A percentile compares a stretch with the other conserved stretches of the same genome.
phyloP scores from a whole-genome alignment of 1,140 invertebrate genomes.

The Chrysoperla carnea region DNA sequence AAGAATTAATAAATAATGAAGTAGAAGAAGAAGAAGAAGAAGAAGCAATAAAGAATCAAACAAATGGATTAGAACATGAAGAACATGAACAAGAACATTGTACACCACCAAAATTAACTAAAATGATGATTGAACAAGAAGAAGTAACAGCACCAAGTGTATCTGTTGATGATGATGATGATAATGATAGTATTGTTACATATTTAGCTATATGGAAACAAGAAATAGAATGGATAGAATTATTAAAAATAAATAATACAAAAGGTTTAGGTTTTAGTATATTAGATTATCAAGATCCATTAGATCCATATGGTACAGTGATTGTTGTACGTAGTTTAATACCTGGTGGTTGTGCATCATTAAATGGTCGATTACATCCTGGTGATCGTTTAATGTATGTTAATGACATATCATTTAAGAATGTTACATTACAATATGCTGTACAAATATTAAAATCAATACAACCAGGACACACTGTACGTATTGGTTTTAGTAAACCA shows the following conservation, averaged over 20 bases:
- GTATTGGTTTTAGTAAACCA: slow-evolving; percentile 72
- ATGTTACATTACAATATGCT: slow-evolving; percentile 76
- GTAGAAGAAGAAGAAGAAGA: too few species aligned
- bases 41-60: too few species aligned
- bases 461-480: slow-evolving; percentile 57
- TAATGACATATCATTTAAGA: slow-evolving; percentile 70
- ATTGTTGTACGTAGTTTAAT: slow-evolving; percentile 89
- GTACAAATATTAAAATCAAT: slow-evolving; percentile 79
- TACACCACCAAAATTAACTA: too few species aligned
- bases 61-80: too few species aligned
- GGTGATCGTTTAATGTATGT: slow-evolving; percentile 77
- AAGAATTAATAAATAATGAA: too few species aligned
- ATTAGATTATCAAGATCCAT: slow-evolving; percentile 82
- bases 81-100: too few species aligned
- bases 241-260: slow-evolving; percentile 73
- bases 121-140: too few species aligned
- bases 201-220: slow-evolving; percentile 85
- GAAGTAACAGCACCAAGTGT: too few species aligned
- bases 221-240: slow-evolving; percentile 70
- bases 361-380: slow-evolving; percentile 74
- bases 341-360: slow-evolving; percentile 77
- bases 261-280: slow-evolving; percentile 90
- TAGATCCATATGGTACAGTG: slow-evolving; percentile 75
- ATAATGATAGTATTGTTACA: slow-evolving; percentile 18
- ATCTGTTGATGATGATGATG: too few species aligned